Conservation (phyloP, 2,888 invertebrate species). For the Nyleta sp. region DNA sequence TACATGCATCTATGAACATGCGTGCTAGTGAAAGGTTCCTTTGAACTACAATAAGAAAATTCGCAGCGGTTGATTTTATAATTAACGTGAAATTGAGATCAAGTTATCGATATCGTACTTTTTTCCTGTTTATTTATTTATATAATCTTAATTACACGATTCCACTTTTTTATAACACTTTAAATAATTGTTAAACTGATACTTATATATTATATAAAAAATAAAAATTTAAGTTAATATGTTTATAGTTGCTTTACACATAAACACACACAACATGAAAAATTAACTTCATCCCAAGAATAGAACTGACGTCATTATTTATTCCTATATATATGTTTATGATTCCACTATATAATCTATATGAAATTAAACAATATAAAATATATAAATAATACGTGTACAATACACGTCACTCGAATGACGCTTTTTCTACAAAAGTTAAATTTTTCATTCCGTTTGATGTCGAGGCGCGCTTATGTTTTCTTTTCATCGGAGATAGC, state of each 20-base stretch:
- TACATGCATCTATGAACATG: slow-evolving; percentile 1
- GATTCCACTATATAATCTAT: no score
- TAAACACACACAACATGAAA: no score
- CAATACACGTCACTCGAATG: no score
- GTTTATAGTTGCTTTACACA: no score
- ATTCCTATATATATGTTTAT: no score
- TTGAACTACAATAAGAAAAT: slow-evolving; percentile 2
- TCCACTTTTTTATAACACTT: not conserved
- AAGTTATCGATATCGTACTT: not conserved
- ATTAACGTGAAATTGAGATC: not conserved
- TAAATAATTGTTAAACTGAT: not conserved
- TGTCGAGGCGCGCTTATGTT: slow-evolving; percentile 8
- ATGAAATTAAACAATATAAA: no score
- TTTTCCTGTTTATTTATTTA: not conserved
- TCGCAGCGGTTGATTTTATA: not conserved
- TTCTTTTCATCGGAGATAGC: slow-evolving; percentile 30
- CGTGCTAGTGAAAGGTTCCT: not conserved
- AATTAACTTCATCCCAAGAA: no score
- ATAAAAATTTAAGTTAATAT: no score
- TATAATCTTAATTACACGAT: not conserved
- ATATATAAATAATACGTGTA: no score
- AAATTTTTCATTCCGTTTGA: no score
- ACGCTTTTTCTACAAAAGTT: not conserved
- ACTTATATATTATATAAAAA: no score
- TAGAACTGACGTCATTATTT: no score